Conservation (phyloP, 2,797 vertebrate genomes). For the Spea hammondii region DNA sequence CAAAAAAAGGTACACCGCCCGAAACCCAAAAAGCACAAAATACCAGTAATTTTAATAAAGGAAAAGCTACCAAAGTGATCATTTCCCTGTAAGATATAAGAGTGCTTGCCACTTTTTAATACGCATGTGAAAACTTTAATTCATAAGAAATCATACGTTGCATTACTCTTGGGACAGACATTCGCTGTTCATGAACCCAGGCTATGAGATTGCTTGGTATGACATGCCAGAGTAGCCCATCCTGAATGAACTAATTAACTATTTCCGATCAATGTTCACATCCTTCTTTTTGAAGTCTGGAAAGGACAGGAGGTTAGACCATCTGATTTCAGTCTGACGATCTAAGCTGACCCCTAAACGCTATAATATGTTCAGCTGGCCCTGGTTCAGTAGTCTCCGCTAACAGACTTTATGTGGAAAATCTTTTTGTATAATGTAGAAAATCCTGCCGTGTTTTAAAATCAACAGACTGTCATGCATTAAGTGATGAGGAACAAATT, state of each 20-base stretch:
- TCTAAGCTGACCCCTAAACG: slow-evolving; percentile 16
- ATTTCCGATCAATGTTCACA: slow-evolving; percentile 28
- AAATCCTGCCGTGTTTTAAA: slow-evolving; percentile 52
- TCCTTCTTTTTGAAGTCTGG: slow-evolving; percentile 45
- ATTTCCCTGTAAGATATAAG: too few species aligned
- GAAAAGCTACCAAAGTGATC: too few species aligned
- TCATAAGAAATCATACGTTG: too few species aligned
- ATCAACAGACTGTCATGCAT: slow-evolving; percentile 50
- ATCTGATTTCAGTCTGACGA: slow-evolving; percentile 55
- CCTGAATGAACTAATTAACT: not conserved
- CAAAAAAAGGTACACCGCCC: too few species aligned
- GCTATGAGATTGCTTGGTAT: not conserved
- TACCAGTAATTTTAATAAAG: too few species aligned
- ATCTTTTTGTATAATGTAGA: slow-evolving; percentile 54
- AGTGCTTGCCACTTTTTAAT: too few species aligned
- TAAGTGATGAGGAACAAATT: slow-evolving; percentile 48
- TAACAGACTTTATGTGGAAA: slow-evolving; percentile 27
- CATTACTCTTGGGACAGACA: too few species aligned
- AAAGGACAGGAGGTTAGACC: slow-evolving; percentile 47
- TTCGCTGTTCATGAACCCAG: too few species aligned
- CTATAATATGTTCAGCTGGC: slow-evolving; percentile 51
- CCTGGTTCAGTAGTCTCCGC: not conserved
- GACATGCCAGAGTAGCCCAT: not conserved
- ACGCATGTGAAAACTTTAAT: too few species aligned
- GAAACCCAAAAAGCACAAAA: too few species aligned